phyloP scores from a whole-genome alignment of 2,113 vertebrate species.

The Gadus macrocephalus region DNA sequence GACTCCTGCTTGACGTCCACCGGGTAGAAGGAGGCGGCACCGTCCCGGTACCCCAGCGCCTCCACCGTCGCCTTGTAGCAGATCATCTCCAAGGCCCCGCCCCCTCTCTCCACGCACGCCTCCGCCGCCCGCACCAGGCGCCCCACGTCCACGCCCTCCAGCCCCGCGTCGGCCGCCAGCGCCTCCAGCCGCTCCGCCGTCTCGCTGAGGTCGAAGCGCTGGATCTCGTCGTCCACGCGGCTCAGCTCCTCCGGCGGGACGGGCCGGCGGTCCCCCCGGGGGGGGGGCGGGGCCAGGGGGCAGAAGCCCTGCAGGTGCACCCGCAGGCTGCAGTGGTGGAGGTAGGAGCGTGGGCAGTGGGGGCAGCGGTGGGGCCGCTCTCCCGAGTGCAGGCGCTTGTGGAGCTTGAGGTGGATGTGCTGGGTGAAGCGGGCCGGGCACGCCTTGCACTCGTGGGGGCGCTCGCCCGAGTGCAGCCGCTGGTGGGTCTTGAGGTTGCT shows the following conservation, averaged over 20 bases:
- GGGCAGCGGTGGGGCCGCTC: constrained; percentile 85
- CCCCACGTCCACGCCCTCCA: constrained; percentile 64
- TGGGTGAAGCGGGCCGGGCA: constrained; percentile 92
- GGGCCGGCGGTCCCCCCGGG: constrained; percentile 24
- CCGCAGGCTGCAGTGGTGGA: constrained; percentile 88
- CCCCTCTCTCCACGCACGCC: constrained; percentile 3
- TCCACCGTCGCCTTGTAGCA: constrained; percentile 31
- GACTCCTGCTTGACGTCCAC: constrained; percentile 62
- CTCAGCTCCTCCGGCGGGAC: constrained; percentile 80
- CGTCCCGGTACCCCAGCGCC: constrained; percentile 14
- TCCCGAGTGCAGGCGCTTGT: constrained; percentile 86
- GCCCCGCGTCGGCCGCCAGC: constrained; percentile 70
- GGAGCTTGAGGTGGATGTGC: constrained; percentile 90
- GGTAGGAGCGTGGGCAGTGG: constrained; percentile 86
- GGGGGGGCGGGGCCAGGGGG: constrained; percentile 70
- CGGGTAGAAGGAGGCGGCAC: constrained; percentile 35
- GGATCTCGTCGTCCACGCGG: constrained; percentile 84
- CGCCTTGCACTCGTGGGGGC: constrained; percentile 86
- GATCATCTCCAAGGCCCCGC: constrained; percentile 9
- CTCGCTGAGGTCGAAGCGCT: constrained; percentile 90
- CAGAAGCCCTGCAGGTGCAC: constrained; percentile 90
- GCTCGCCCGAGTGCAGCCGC: constrained; percentile 77
- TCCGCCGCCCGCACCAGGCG: constrained; percentile 73
- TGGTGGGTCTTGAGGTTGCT: constrained; percentile 96
- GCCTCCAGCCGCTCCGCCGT: constrained; percentile 82